Evolutionary conservation across 2,888 invertebrate genomes (phyloP), one percentile per base, ranked within the genome.

Genomic region (Calliphora vomitoria): DNA sequence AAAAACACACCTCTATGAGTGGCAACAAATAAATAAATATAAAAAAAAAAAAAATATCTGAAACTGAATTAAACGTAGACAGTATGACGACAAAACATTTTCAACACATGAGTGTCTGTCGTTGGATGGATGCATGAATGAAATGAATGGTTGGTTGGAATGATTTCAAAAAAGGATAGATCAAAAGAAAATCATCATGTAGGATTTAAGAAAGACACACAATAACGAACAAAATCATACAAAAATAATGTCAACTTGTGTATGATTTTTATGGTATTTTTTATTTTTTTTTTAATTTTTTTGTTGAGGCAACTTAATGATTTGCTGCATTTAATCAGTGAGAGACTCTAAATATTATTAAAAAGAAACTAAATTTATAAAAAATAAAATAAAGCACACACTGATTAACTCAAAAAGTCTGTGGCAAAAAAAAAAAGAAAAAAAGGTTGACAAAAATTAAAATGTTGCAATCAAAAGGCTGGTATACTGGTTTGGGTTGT

Each of bases 11-110:
- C 66, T 74, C 60, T 31, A 15, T 41, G 75, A 64, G 18, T 44
- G 75, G 41, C 62, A 62, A 41, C 62, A 53, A 75, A 62, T 25
- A 81, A 76, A 74, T 75, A 1, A 4, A 50, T n/a, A 35, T n/a
- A 25, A 5, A 66, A 80, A 44, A 11, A 11, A 44, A 44, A 4
- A 44, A 44, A 44, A 44, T 13, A 86, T 78, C 38, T 35, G 6
- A 62, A 85, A 80, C 71, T 78, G 55, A 72, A 79, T 85, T 75
- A 58, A 87, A 72, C 41, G 71, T 81, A 87, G 87, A 87, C 87
- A 76, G 87, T 84, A 81, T 87, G 87, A 84, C 87, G 86, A 83
- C 82, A 75, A 80, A 75, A 47, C 66, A 78, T 50, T 87, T 85
- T 72, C 69, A 79, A 71, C 66, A 71, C 81, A 72, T 68, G 41